A percentile compares a stretch with the other conserved stretches of the same genome.
phyloP scores from a whole-genome alignment of 2,113 vertebrate genomes.

The Chaetodon auriga region DNA sequence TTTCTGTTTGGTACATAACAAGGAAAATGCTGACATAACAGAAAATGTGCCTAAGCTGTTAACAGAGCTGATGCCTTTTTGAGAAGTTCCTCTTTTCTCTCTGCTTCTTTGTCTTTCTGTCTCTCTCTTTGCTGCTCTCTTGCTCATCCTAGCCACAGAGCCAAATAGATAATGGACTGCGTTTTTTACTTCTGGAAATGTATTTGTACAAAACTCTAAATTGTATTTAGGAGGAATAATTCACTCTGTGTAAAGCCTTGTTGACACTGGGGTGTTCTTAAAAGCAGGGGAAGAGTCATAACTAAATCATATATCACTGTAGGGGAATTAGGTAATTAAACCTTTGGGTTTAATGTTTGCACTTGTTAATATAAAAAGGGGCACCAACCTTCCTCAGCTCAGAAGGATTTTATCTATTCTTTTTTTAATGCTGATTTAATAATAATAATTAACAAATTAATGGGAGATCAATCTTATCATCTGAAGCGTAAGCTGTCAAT shows the following conservation, averaged over 20 bases:
- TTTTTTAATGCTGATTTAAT: no score
- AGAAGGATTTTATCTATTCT: no score
- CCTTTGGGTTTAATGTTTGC: no score
- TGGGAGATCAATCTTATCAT: no score
- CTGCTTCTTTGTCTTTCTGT: slow-evolving; percentile 61
- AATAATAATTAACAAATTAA: no score
- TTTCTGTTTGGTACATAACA: slow-evolving; percentile 81
- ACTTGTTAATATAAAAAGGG: no score
- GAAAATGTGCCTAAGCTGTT: slow-evolving; percentile 82
- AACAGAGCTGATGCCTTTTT: slow-evolving; percentile 72
- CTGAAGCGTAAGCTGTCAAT: no score
- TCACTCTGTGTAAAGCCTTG: slow-evolving; percentile 76
- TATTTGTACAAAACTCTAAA: slow-evolving; percentile 83
- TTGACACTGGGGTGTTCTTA: slow-evolving; percentile 72
- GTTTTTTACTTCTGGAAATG: slow-evolving; percentile 83
- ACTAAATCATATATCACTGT: slow-evolving; percentile 79
- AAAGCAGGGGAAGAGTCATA: slow-evolving; percentile 78
- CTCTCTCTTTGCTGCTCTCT: slow-evolving; percentile 42
- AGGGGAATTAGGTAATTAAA: no score
- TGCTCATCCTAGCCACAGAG: slow-evolving; percentile 62
- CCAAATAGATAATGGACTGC: slow-evolving; percentile 78
- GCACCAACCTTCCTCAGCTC: no score
- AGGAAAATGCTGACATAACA: slow-evolving; percentile 84
- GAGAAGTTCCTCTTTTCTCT: slow-evolving; percentile 50
- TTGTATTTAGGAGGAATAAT: slow-evolving; percentile 82